Evolutionary conservation across 2,113 vertebrate species (phyloP).

Genomic region (Ancistrus triradiatus): DNA sequence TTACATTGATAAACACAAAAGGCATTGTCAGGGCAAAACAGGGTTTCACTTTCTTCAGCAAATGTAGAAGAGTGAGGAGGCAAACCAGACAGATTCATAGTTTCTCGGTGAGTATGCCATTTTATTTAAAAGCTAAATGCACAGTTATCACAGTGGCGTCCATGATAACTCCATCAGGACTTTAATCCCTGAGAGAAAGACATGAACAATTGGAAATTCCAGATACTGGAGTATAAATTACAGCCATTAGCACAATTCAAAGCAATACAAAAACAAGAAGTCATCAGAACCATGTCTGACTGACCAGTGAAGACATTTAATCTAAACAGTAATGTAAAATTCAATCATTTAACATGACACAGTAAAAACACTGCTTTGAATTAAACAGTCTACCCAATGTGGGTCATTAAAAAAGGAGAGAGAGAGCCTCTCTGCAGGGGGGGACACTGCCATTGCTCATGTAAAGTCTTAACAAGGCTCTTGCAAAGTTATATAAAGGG

Average conservation of each 20-base stretch:
- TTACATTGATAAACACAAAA: too few relatives aligned
- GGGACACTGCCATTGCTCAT: constrained; percentile 55
- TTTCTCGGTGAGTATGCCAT: constrained; percentile 77
- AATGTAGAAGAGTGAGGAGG: too few relatives aligned
- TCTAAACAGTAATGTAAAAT: constrained; percentile 59
- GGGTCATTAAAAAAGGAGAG: constrained; percentile 77
- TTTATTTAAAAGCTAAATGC: constrained; percentile 79
- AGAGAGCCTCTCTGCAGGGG: constrained; percentile 50
- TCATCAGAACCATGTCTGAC: constrained; percentile 73
- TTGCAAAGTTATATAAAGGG: constrained; percentile 17
- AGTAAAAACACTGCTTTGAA: constrained; percentile 89
- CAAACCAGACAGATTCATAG: constrained; percentile 19
- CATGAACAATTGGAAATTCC: constrained; percentile 70
- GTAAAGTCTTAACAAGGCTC: constrained; percentile 45
- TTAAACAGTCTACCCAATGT: constrained; percentile 88
- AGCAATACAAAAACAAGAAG: constrained; percentile 56
- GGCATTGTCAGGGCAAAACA: too few relatives aligned
- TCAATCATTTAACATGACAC: constrained; percentile 62
- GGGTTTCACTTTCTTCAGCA: too few relatives aligned
- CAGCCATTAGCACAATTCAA: constrained; percentile 63
- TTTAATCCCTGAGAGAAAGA: constrained; percentile 86
- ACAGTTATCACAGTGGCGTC: constrained; percentile 66
- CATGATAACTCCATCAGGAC: constrained; percentile 73
- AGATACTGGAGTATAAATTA: constrained; percentile 89
- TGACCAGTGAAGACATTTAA: constrained; percentile 68